These are phyloP conservation scores for Eupsittula cactorum DNA, from an alignment of 2,113 vertebrate genomes.

Conservation along the genomic window DNA sequence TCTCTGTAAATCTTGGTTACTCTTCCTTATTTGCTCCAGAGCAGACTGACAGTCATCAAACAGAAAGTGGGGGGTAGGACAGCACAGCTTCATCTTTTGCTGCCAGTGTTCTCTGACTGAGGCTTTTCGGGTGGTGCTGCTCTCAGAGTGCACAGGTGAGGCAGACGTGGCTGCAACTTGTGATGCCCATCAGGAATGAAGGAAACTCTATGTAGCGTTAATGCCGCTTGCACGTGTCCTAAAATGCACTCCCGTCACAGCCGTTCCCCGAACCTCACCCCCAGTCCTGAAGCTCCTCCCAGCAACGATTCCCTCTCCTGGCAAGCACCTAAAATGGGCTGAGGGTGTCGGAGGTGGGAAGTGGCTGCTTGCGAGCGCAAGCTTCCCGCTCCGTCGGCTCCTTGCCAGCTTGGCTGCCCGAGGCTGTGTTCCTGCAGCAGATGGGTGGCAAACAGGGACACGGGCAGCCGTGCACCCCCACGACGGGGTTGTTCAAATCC, in stretches of 20 bases:
- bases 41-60: neutral
- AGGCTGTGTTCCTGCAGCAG: neutral
- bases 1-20: neutral
- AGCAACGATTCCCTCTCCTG: neutral
- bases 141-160: neutral
- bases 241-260: neutral
- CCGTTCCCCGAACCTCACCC: neutral
- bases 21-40: neutral
- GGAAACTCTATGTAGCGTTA: neutral
- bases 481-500: neutral
- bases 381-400: neutral
- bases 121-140: neutral
- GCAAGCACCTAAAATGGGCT: neutral
- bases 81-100: neutral
- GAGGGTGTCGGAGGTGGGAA: neutral
- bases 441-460: neutral
- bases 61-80: neutral
- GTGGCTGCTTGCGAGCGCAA: neutral
- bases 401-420: neutral
- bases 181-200: neutral
- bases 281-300: neutral
- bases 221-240: neutral
- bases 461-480: neutral
- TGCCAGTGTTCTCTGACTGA: rapidly evolving
- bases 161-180: neutral